phyloP scores from a whole-genome alignment of 2,888 invertebrate species.

The Blera fallax region DNA sequence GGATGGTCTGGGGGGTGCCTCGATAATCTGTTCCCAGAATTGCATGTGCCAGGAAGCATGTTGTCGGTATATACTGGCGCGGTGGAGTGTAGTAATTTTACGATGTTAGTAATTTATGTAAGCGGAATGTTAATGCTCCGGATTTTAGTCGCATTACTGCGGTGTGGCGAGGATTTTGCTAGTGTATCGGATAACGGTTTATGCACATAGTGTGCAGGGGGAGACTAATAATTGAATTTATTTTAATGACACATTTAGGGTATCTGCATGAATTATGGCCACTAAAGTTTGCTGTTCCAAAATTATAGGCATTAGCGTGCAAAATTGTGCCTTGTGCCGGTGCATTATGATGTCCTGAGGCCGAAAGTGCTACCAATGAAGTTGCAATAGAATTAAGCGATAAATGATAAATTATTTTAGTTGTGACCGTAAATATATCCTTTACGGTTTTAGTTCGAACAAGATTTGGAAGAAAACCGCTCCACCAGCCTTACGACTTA shows the following conservation, averaged over 20 bases:
- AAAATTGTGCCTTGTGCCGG: not conserved
- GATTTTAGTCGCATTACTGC: not conserved
- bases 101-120: slow-evolving; percentile 24
- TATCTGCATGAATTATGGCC: slow-evolving; percentile 1
- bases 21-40: slow-evolving; percentile 11
- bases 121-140: slow-evolving; percentile 22
- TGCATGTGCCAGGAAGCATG: slow-evolving; percentile 12
- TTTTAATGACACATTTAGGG: slow-evolving; percentile 20
- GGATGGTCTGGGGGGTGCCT: not conserved
- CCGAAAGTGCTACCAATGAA: not conserved
- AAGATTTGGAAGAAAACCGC: too few species aligned
- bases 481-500: too few species aligned
- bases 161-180: not conserved
- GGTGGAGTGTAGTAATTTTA: not conserved
- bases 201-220: not conserved
- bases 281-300: not conserved
- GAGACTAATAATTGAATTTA: slow-evolving; percentile 18
- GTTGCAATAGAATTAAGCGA: too few species aligned
- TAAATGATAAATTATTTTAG: too few species aligned
- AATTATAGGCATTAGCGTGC: not conserved
- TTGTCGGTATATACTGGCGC: not conserved
- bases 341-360: not conserved
- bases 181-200: not conserved
- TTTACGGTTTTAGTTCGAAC: too few species aligned
- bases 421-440: too few species aligned